A percentile compares a stretch with the other conserved stretches of the same genome.
These are phyloP conservation scores for Brachyopa scutellaris DNA, from an alignment of 2,888 invertebrate genomes.

Conservation along the genomic window DNA sequence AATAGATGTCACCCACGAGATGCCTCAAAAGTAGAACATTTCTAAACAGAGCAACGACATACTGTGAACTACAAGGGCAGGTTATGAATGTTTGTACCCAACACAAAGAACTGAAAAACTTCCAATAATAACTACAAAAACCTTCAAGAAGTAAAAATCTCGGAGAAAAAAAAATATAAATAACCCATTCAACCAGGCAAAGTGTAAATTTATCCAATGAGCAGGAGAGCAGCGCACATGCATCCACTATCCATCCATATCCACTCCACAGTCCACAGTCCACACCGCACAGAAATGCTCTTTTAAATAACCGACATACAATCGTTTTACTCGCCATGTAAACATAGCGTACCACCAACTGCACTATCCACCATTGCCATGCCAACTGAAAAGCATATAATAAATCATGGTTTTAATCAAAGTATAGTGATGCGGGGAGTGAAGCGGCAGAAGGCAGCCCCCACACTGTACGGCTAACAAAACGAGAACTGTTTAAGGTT, in stretches of 20 bases:
- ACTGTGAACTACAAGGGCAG: constrained; percentile 30
- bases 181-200: constrained; percentile 53
- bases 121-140: neutral
- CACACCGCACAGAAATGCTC: neutral
- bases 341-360: constrained; percentile 6
- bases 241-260: constrained; percentile 10
- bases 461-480: constrained; percentile 9
- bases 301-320: constrained; percentile 10
- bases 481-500: constrained; percentile 77
- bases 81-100: constrained; percentile 1
- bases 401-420: constrained; percentile 28
- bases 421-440: neutral
- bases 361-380: constrained; percentile 37
- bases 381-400: constrained; percentile 48
- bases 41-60: constrained; percentile 57
- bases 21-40: too few relatives aligned
- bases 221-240: constrained; percentile 29
- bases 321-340: constrained; percentile 20
- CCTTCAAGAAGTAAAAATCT: constrained; percentile 21
- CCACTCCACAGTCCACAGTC: neutral
- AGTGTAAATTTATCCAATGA: constrained; percentile 46
- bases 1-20: too few relatives aligned
- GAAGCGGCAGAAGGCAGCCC: too few relatives aligned
- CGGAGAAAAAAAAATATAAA: constrained; percentile 51
- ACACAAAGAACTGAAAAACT: neutral